phyloP scores from a whole-genome alignment of 2,113 vertebrate genomes.

The Caranx ignobilis region DNA sequence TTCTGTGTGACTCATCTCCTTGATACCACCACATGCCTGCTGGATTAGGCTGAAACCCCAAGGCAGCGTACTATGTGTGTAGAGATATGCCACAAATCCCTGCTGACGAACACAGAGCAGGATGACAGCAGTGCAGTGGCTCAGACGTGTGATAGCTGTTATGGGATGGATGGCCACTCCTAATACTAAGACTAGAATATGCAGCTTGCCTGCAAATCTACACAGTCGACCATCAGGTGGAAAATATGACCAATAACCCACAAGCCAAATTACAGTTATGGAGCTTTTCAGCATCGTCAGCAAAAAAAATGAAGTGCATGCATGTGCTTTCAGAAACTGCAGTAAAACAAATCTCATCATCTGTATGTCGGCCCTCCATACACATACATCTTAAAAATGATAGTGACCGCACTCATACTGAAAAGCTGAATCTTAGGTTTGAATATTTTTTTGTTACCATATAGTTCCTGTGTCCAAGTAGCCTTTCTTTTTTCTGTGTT shows the following conservation, averaged over 20 bases:
- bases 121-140: not conserved
- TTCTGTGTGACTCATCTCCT: constrained; percentile 4
- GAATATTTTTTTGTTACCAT: too few relatives aligned
- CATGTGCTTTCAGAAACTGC: not conserved
- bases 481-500: too few relatives aligned
- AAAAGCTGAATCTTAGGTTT: too few relatives aligned
- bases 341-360: not conserved
- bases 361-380: not conserved
- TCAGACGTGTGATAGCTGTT: not conserved
- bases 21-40: not conserved
- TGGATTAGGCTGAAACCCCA: constrained; percentile 20
- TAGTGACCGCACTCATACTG: too few relatives aligned
- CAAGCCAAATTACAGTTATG: not conserved
- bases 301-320: not conserved
- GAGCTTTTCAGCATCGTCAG: not conserved
- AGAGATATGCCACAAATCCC: constrained; percentile 31
- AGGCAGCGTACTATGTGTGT: not conserved
- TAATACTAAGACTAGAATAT: not conserved
- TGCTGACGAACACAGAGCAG: constrained; percentile 28
- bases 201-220: not conserved
- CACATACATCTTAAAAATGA: too few relatives aligned
- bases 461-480: too few relatives aligned
- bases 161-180: not conserved
- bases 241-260: constrained; percentile 9
- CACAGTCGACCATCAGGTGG: not conserved